Evolutionary conservation across 2,113 vertebrate species (phyloP).

Genomic region (Andinoacara biseriatus): DNA sequence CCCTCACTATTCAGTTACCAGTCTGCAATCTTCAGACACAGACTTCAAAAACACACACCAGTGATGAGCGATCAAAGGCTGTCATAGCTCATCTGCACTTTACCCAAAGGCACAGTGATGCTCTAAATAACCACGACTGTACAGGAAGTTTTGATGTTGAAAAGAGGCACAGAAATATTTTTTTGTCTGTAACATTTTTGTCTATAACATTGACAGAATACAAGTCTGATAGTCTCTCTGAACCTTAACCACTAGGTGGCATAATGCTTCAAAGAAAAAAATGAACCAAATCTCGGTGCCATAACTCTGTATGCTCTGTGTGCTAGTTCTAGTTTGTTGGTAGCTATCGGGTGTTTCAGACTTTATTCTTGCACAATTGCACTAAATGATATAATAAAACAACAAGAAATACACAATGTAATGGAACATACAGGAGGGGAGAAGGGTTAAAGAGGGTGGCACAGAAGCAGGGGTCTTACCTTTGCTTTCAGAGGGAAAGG

Average conservation of each 20-base stretch:
- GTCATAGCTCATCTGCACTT: not conserved
- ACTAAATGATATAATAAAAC: not conserved
- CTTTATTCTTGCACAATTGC: not conserved
- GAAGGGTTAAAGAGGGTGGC: not conserved
- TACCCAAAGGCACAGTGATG: not conserved
- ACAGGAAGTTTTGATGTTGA: conserved; percentile 2
- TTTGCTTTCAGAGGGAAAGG: conserved; percentile 84
- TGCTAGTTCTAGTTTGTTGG: not conserved
- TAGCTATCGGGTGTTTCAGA: not conserved
- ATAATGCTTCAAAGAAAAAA: conserved; percentile 83
- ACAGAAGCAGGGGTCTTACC: conserved; percentile 82
- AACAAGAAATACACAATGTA: not conserved
- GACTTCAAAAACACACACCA: conserved; percentile 6
- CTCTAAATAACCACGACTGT: conserved; percentile 28
- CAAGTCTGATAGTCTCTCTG: not conserved
- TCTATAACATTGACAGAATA: too few species aligned
- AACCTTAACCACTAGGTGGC: conserved; percentile 88
- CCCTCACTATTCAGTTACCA: too few species aligned
- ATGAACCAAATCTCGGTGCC: not conserved
- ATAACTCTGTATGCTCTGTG: not conserved
- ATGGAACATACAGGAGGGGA: not conserved
- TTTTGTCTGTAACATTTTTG: too few species aligned
- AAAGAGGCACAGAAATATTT: not conserved
- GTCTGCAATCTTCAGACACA: not conserved
- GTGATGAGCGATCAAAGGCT: not conserved